Conservation (phyloP, 2,888 invertebrate species). For the Agrotis exclamationis region DNA sequence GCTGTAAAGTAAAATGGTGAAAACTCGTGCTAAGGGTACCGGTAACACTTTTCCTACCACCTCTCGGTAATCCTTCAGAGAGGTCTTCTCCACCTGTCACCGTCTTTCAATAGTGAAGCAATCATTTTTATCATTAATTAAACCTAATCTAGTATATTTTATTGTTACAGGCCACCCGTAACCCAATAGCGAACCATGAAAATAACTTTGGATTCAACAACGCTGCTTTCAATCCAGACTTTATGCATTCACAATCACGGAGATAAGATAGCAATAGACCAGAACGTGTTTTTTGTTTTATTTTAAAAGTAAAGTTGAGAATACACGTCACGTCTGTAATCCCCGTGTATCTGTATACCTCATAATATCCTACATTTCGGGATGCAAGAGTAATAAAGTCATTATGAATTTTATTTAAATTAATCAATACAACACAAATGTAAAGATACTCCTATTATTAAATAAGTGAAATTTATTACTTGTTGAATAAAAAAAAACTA, state of each 20-base stretch:
- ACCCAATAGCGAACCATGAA: slow-evolving; percentile 73
- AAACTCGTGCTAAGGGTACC: no score
- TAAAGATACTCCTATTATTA: slow-evolving; percentile 45
- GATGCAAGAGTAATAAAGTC: background rate
- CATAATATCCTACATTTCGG: background rate
- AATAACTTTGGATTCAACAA: slow-evolving; percentile 84
- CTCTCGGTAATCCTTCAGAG: no score
- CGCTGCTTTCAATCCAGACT: slow-evolving; percentile 80
- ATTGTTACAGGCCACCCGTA: slow-evolving; percentile 35
- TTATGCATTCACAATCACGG: slow-evolving; percentile 73
- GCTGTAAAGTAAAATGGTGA: no score
- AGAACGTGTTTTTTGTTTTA: background rate
- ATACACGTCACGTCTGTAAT: background rate
- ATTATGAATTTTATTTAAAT: background rate
- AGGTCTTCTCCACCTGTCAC: no score
- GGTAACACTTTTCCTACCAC: no score
- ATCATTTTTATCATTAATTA: background rate
- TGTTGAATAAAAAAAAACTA: slow-evolving; percentile 12
- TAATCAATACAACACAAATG: slow-evolving; percentile 6
- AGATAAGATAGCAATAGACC: slow-evolving; percentile 39
- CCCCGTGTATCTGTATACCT: background rate
- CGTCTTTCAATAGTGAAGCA: no score
- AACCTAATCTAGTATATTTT: background rate
- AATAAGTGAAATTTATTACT: slow-evolving; percentile 35
- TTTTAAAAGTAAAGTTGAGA: background rate